Percentiles rank a stretch among this genome's conserved stretches.
These are phyloP conservation scores for Zaprionus ghesquierei DNA, from an alignment of 1,140 invertebrate species.

Conservation along the genomic window DNA sequence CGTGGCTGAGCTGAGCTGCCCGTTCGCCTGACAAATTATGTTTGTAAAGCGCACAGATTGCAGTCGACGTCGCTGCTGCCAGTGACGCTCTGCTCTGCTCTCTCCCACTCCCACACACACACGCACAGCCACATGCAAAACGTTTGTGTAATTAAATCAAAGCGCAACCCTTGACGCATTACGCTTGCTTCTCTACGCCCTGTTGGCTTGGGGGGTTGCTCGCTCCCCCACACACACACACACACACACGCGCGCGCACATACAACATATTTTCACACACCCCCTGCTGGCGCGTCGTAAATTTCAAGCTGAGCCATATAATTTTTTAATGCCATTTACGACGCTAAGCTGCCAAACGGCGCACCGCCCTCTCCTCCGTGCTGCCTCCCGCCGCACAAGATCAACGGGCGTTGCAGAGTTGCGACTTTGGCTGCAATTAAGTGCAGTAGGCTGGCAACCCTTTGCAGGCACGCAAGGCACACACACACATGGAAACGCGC, in stretches of 20 bases:
- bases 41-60: conserved; percentile 30
- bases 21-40: conserved; percentile 52
- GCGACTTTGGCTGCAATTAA: conserved; percentile 59
- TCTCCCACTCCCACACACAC: not conserved
- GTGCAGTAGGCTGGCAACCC: conserved; percentile 49
- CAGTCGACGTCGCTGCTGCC: not conserved
- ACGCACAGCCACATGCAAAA: conserved; percentile 31
- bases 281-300: conserved; percentile 1
- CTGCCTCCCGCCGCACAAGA: conserved; percentile 10
- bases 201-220: not conserved
- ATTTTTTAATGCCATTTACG: conserved; percentile 39
- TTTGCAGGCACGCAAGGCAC: conserved; percentile 56
- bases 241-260: not conserved
- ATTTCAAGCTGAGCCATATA: conserved; percentile 30
- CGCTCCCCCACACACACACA: too few species aligned
- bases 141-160: conserved; percentile 51
- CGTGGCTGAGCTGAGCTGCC: conserved; percentile 12
- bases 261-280: conserved; percentile 23
- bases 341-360: conserved; percentile 39
- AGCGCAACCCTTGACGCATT: conserved; percentile 32
- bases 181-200: not conserved
- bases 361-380: not conserved
- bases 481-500: not conserved
- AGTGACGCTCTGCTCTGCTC: not conserved
- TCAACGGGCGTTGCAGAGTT: conserved; percentile 37